phyloP scores from a whole-genome alignment of 2,113 vertebrate species.

The Hystrix cristata region DNA sequence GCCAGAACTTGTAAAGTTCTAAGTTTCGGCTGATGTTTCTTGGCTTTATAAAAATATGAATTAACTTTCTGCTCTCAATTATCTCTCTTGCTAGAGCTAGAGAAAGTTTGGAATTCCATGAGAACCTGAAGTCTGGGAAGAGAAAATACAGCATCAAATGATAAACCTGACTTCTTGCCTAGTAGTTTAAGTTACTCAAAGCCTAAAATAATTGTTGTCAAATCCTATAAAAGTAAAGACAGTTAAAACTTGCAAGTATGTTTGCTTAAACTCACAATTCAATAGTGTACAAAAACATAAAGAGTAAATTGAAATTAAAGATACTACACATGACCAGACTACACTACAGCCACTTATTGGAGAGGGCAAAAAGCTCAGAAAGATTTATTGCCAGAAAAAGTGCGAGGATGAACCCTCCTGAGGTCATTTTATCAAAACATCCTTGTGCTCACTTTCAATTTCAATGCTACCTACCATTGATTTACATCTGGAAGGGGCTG shows the following conservation, averaged over 20 bases:
- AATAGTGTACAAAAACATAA: not conserved
- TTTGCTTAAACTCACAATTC: not conserved
- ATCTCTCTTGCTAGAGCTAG: constrained; percentile 32
- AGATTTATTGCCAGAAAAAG: not conserved
- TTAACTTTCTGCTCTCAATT: constrained; percentile 73
- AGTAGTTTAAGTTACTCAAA: not conserved
- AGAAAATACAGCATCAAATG: not conserved
- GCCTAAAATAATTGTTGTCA: constrained; percentile 33
- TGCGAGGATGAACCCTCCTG: not conserved
- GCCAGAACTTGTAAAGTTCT: constrained; percentile 47
- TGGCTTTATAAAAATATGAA: constrained; percentile 57
- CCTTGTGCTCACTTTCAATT: not conserved
- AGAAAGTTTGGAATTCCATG: constrained; percentile 62
- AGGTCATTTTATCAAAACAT: constrained; percentile 24
- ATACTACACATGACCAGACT: not conserved
- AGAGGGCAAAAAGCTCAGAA: not conserved
- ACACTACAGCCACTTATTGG: not conserved
- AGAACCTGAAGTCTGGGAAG: not conserved
- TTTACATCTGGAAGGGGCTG: constrained; percentile 4
- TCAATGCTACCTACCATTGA: not conserved
- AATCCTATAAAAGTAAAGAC: not conserved
- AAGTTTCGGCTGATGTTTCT: not conserved
- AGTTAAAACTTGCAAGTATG: constrained; percentile 13
- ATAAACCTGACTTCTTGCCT: not conserved
- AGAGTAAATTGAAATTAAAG: not conserved